A percentile compares a stretch with the other conserved stretches of the same genome.
Conservation (phyloP, 2,888 invertebrate species). For the Papilio protenor region DNA sequence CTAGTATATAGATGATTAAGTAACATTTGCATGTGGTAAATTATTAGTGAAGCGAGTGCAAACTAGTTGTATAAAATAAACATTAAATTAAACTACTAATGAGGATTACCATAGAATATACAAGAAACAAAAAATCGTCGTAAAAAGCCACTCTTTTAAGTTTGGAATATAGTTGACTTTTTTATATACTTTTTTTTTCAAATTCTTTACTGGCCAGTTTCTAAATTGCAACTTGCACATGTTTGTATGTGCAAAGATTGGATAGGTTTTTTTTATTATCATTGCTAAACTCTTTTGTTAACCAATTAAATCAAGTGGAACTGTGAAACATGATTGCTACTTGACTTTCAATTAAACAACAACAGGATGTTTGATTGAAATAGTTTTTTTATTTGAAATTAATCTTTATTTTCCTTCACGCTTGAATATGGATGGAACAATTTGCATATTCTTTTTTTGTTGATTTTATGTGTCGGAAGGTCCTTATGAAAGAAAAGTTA, state of each 20-base stretch:
- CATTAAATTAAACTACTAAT: neutral
- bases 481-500: no score
- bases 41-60: neutral
- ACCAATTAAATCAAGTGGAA: neutral
- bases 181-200: neutral
- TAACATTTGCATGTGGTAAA: slow-evolving; percentile 12
- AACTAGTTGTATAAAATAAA: neutral
- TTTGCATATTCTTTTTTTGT: no score
- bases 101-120: neutral
- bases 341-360: slow-evolving; percentile 6
- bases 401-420: neutral
- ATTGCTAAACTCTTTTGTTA: neutral
- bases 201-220: neutral
- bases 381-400: neutral
- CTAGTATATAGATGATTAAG: slow-evolving; percentile 12
- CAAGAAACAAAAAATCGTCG: neutral
- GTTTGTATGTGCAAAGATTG: neutral
- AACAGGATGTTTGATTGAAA: slow-evolving; percentile 6
- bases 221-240: neutral
- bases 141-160: neutral
- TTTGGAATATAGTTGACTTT: neutral
- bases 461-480: no score
- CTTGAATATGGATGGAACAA: no score
- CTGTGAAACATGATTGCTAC: neutral
- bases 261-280: neutral